phyloP scores from a whole-genome alignment of 2,888 invertebrate species.

The Odontomyia ornata region DNA sequence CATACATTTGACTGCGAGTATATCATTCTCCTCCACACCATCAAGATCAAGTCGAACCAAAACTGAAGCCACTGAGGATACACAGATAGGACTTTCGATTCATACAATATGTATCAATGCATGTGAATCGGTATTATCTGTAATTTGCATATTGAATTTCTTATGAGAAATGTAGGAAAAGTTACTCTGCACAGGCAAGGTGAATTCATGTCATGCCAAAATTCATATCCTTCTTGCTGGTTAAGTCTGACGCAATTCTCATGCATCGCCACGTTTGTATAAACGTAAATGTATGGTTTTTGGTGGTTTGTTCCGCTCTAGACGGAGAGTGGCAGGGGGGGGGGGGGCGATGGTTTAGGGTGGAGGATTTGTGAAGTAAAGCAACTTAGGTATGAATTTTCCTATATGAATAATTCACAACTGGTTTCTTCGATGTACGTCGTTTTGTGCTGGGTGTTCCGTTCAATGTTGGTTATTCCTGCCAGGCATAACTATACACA shows the following conservation, averaged over 20 bases:
- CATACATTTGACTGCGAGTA: not conserved
- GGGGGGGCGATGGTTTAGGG: too few relatives aligned
- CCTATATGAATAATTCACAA: slow-evolving; percentile 40
- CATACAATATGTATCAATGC: slow-evolving; percentile 41
- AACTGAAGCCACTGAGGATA: not conserved
- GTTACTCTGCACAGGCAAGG: slow-evolving; percentile 18
- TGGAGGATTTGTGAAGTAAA: slow-evolving; percentile 3
- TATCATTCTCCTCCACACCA: too few relatives aligned
- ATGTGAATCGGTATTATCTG: slow-evolving; percentile 34
- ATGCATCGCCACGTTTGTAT: not conserved
- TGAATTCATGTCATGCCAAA: slow-evolving; percentile 28
- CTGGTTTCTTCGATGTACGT: slow-evolving; percentile 18
- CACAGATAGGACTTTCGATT: not conserved
- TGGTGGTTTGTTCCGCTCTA: too few relatives aligned
- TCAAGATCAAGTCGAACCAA: too few relatives aligned
- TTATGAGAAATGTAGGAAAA: slow-evolving; percentile 26
- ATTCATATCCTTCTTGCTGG: not conserved
- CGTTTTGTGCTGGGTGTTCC: not conserved
- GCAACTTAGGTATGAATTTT: slow-evolving; percentile 34
- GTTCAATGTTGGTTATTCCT: not conserved
- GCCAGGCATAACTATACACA: slow-evolving; percentile 27
- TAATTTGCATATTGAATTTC: slow-evolving; percentile 42
- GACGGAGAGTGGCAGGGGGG: too few relatives aligned
- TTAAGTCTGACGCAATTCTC: not conserved
- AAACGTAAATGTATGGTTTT: not conserved